Evolutionary conservation across 2,113 vertebrate species (phyloP).

Genomic region (Misgurnus mizolepis): DNA sequence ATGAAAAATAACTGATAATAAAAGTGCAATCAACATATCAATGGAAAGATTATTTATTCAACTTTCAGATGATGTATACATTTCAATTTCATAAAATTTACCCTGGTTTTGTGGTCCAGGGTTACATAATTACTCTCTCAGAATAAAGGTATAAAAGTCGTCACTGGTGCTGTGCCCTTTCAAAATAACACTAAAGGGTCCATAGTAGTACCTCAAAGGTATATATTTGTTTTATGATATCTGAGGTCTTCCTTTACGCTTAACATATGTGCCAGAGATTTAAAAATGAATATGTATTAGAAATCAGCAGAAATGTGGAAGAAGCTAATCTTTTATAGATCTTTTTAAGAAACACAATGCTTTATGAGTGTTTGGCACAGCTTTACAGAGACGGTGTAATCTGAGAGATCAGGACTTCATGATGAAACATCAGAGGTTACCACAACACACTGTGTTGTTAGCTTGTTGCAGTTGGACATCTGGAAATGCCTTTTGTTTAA

Average conservation of each 20-base stretch:
- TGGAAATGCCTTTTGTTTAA: constrained; percentile 33
- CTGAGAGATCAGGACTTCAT: constrained; percentile 16
- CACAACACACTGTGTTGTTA: constrained; percentile 5
- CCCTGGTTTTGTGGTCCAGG: too few relatives aligned
- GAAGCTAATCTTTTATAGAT: constrained; percentile 7
- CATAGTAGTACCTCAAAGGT: too few relatives aligned
- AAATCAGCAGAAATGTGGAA: not conserved
- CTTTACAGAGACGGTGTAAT: constrained; percentile 20
- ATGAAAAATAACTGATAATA: too few relatives aligned
- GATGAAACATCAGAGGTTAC: constrained; percentile 35
- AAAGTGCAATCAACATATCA: too few relatives aligned
- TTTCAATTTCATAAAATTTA: too few relatives aligned
- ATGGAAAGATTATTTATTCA: too few relatives aligned
- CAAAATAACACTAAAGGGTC: too few relatives aligned
- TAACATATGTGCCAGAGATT: not conserved
- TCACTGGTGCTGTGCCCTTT: too few relatives aligned
- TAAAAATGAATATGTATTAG: constrained; percentile 16
- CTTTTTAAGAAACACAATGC: not conserved
- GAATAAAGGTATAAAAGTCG: too few relatives aligned
- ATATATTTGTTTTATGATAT: not conserved
- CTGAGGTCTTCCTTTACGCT: not conserved
- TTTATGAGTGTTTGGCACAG: constrained; percentile 1
- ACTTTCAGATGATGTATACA: too few relatives aligned
- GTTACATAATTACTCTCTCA: too few relatives aligned
- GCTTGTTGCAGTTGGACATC: constrained; percentile 17